Base-by-base conservation (phyloP, 1,140 invertebrate genomes). In the Zeugodacus cucurbitae region DNA sequence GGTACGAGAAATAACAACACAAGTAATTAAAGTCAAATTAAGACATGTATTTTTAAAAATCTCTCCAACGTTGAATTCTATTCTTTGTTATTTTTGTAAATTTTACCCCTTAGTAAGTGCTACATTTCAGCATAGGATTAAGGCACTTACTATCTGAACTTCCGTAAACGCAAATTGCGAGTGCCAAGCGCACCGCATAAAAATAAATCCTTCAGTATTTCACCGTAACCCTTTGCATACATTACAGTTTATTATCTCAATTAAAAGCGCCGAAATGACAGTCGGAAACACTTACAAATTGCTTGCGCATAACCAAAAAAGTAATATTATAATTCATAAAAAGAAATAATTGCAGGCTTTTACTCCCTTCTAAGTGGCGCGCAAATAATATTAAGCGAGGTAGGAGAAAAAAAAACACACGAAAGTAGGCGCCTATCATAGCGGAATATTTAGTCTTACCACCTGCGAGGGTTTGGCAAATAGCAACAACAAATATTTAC, bases 161-260 rank as follows among this genome's bases (percentile, higher is more conserved):
- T 54, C 48, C 48, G 48, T 17, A 54, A 54, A 54, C 2, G 14
- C 20, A 54, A 54, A 20, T 54, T 54, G 20, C 17, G 48, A 20
- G 48, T 17, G 11, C 4, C 17, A 54, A 54, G 20, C 48, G 4
- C 48, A 17, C 48, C 48, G 14, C 48, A 17, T 54, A 54, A 54
- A 54, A 62, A 62, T 67, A 67, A 67, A 67, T 67, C 29, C 70
- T 3, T 37, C n/a, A 74, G 17, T 7, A 20, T 74, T 74, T 44
- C 37, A 74, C 3, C n/a, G n/a, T 41, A 44, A 22, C 22, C 70
- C 34, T 44, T 74, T 74, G 70, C 34, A 74, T 74, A 44, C n/a
- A 74, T n/a, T 74, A 74, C 37, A 74, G 70, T 74, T 74, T 74
- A 74, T 44, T 74, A 74, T 37, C 70, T 74, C 70, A 74, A 74